phyloP scores from a whole-genome alignment of 1,140 invertebrate genomes.

The Epicauta chinensis region DNA sequence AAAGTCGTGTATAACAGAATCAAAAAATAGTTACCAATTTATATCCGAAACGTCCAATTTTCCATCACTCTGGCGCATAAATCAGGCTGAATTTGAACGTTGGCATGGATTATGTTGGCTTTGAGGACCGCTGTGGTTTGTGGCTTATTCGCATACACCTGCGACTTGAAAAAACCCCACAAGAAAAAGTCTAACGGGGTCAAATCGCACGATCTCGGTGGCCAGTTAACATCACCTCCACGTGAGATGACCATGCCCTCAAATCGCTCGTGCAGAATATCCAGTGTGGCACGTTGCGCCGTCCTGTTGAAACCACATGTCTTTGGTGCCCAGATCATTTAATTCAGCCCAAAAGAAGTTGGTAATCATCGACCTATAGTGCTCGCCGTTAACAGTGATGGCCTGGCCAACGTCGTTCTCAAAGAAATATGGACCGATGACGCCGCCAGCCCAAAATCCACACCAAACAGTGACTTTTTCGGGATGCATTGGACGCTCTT shows the following conservation, averaged over 20 bases:
- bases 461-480: slow-evolving; percentile 39
- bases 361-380: slow-evolving; percentile 9
- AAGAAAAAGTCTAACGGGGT: slow-evolving; percentile 42
- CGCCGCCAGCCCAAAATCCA: slow-evolving; percentile 35
- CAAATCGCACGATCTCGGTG: slow-evolving; percentile 40
- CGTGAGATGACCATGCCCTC: slow-evolving; percentile 38
- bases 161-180: slow-evolving; percentile 36
- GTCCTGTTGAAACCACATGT: slow-evolving; percentile 24
- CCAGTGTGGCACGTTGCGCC: slow-evolving; percentile 24
- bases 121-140: neutral
- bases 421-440: slow-evolving; percentile 36
- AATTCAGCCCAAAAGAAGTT: slow-evolving; percentile 13
- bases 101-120: neutral
- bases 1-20: too few relatives aligned
- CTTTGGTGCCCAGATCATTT: slow-evolving; percentile 1
- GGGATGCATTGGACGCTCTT: slow-evolving; percentile 35
- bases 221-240: slow-evolving; percentile 38
- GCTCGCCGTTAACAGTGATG: slow-evolving; percentile 9
- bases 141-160: neutral
- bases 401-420: slow-evolving; percentile 6
- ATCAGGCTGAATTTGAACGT: neutral
- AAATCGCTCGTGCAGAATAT: slow-evolving; percentile 28
- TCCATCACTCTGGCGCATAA: neutral
- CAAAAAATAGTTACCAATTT: too few relatives aligned
- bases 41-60: too few relatives aligned